Evolutionary conservation across 2,113 vertebrate species (phyloP).

Genomic region (Mustelus asterias): DNA sequence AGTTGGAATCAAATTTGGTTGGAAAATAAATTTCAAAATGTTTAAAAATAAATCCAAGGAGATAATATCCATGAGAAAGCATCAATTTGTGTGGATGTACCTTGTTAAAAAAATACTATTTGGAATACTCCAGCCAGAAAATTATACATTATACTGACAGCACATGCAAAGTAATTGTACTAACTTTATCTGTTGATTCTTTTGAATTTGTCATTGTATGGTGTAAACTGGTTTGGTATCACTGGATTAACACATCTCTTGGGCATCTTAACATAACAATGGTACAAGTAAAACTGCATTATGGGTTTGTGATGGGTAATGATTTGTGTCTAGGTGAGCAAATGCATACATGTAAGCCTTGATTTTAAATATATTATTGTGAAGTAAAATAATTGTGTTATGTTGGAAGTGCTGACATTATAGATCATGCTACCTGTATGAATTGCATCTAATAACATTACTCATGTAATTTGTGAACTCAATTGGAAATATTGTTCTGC

Average conservation of each 20-base stretch:
- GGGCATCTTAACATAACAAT: background rate
- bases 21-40: background rate
- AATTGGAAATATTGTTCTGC: background rate
- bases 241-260: background rate
- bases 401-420: background rate
- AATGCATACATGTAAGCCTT: background rate
- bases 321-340: background rate
- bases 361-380: background rate
- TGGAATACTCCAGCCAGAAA: background rate
- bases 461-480: background rate
- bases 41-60: background rate
- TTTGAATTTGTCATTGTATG: background rate
- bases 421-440: background rate
- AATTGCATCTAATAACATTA: background rate
- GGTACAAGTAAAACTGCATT: background rate
- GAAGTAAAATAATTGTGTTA: background rate
- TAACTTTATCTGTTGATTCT: background rate
- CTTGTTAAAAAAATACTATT: background rate
- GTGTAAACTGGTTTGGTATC: background rate
- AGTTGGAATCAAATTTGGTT: background rate
- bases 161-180: background rate
- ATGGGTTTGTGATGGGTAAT: background rate
- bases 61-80: background rate
- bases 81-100: background rate
- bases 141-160: background rate